Base-by-base conservation (phyloP, 2,797 vertebrate species). In the Cirrhinus mrigala region DNA sequence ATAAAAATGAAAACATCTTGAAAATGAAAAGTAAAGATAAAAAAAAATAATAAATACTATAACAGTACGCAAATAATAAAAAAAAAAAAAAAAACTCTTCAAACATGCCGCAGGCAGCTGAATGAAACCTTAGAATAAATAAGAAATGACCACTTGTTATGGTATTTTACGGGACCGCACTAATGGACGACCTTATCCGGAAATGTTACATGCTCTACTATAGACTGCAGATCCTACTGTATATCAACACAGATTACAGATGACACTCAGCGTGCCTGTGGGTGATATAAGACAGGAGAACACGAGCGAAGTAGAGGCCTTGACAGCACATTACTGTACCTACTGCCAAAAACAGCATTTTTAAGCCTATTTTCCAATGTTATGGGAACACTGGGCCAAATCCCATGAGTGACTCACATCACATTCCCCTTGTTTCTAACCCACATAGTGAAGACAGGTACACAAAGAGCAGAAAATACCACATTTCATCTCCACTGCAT, bases 301-400 rank as follows among this genome's bases (percentile, higher is more conserved):
- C 60, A 46, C 27, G 48, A 84, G 62, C 22, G 1, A 52, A 77
- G 29, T 50, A 4, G 12, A 79, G 83, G 70, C 22, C 54, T 70
- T 84, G 82, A 84, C 74, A 70, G 64, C 0, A 15, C n/a, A 85
- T 71, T 48, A 79, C 62, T 46, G 22, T 33, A 79, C 83, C 83
- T 84, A 75, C 64, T n/a, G 24, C 64, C 64, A 84, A 84, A 79
- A 68, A 77, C 74, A 84, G 64, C 74, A 56, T 78, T 84, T 84
- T 10, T 58, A 84, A 79, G 18, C 62, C 48, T 77, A 79, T 84
- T 71, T 48, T 84, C 1, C 7, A 44, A 60, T 50, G 73, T 46
- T 69, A 33, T 4, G 10, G 33, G 46, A 76, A 76, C 3, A 29
- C 33, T 62, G 75, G 75, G 37, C 50, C 83, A 60, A 79, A 79